phyloP scores from a whole-genome alignment of 2,888 invertebrate species.

The Nezara viridula region DNA sequence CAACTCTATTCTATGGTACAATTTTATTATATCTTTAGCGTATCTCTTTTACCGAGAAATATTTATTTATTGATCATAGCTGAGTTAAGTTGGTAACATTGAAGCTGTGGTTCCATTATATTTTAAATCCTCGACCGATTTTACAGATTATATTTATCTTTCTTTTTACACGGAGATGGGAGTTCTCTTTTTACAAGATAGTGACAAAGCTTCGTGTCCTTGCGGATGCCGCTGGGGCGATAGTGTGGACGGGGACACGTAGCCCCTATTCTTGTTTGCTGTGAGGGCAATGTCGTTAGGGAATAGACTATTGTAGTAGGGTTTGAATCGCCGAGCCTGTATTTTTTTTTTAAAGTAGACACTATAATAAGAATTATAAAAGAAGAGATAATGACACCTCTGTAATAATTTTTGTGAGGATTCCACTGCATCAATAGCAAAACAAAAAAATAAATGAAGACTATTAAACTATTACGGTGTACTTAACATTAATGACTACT shows the following conservation, averaged over 20 bases:
- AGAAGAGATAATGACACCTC: background rate
- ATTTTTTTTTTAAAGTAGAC: background rate
- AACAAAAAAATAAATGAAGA: no score
- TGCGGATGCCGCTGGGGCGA: background rate
- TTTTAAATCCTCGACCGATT: background rate
- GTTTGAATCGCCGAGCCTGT: background rate
- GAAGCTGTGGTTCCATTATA: no score
- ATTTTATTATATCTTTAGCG: no score
- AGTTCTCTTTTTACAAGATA: background rate
- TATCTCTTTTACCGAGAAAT: no score
- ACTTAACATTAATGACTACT: no score
- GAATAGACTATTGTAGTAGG: background rate
- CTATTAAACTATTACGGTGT: no score
- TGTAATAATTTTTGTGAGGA: background rate
- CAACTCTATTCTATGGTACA: no score
- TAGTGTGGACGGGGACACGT: background rate
- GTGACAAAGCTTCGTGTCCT: slow-evolving; percentile 5
- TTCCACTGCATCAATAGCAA: no score
- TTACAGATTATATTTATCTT: background rate
- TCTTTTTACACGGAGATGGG: background rate
- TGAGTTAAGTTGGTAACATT: no score
- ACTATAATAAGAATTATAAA: background rate
- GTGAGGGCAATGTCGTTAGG: background rate
- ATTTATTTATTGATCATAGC: no score
- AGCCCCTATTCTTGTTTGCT: background rate